phyloP scores from a whole-genome alignment of 2,113 vertebrate species.

The Nycticebus coucang region DNA sequence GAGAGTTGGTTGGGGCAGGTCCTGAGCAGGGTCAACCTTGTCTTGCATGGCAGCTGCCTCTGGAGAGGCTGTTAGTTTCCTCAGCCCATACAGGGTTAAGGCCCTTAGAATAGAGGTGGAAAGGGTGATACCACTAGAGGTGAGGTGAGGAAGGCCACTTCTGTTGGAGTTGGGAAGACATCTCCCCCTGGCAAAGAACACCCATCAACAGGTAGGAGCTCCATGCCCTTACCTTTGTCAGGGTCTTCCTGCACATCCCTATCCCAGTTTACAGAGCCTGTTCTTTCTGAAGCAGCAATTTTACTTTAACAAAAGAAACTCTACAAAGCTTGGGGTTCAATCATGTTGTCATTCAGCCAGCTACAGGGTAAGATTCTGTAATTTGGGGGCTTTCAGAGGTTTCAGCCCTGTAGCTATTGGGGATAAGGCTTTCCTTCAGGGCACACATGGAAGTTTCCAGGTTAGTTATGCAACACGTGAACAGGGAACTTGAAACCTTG shows the following conservation, averaged over 20 bases:
- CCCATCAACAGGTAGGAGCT: neutral
- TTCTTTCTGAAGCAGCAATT: neutral
- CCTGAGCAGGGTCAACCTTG: neutral
- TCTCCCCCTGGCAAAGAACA: neutral
- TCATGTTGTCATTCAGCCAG: neutral
- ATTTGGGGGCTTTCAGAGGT: neutral
- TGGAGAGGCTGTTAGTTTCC: neutral
- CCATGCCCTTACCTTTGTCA: neutral
- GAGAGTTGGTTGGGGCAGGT: neutral
- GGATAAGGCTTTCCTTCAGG: neutral
- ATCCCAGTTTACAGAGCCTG: neutral
- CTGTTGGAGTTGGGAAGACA: neutral
- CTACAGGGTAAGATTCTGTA: neutral
- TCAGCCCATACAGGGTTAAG: neutral
- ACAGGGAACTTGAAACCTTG: neutral
- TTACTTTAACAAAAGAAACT: neutral
- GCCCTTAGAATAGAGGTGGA: neutral
- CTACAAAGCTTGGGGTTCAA: neutral
- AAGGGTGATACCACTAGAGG: neutral
- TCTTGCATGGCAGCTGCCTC: neutral
- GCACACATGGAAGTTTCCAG: neutral
- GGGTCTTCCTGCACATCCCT: neutral
- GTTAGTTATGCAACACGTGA: neutral
- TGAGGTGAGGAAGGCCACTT: neutral
- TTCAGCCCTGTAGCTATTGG: neutral